phyloP scores from a whole-genome alignment of 2,888 invertebrate species.

The Bombylius discolor region DNA sequence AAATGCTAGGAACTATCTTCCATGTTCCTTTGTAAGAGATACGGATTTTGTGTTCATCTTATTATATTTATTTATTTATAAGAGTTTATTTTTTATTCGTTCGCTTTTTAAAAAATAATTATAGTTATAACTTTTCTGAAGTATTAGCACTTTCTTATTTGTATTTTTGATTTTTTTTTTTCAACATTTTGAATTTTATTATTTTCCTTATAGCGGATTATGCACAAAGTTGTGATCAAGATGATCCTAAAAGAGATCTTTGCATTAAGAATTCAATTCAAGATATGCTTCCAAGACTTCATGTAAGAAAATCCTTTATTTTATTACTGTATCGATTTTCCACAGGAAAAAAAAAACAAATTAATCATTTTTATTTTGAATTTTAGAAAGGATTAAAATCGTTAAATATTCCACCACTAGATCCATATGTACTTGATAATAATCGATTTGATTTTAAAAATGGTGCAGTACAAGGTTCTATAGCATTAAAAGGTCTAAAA shows the following conservation, averaged over 20 bases:
- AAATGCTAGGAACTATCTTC: too few species aligned
- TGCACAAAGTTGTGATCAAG: slow-evolving; percentile 42
- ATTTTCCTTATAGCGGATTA: slow-evolving; percentile 37
- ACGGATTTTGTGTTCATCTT: too few species aligned
- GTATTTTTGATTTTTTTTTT: too few species aligned
- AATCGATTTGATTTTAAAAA: slow-evolving; percentile 25
- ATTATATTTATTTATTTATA: too few species aligned
- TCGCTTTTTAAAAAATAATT: too few species aligned
- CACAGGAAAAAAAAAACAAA: background rate
- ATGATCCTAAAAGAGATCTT: slow-evolving; percentile 44
- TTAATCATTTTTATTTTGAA: too few species aligned
- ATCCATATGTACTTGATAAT: slow-evolving; percentile 29
- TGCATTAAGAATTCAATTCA: slow-evolving; percentile 45
- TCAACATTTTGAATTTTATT: background rate
- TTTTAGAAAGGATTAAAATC: slow-evolving; percentile 27
- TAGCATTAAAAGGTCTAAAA: slow-evolving; percentile 39
- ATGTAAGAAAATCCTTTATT: slow-evolving; percentile 13
- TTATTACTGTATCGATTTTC: background rate
- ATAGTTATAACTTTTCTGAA: too few species aligned
- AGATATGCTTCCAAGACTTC: slow-evolving; percentile 35
- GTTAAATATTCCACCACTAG: slow-evolving; percentile 30
- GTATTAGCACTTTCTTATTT: too few species aligned
- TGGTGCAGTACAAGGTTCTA: slow-evolving; percentile 26
- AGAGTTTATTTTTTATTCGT: too few species aligned
- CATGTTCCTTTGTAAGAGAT: too few species aligned